Evolutionary conservation across 2,797 vertebrate species (phyloP).

Genomic region (Myiotriccus ornatus): DNA sequence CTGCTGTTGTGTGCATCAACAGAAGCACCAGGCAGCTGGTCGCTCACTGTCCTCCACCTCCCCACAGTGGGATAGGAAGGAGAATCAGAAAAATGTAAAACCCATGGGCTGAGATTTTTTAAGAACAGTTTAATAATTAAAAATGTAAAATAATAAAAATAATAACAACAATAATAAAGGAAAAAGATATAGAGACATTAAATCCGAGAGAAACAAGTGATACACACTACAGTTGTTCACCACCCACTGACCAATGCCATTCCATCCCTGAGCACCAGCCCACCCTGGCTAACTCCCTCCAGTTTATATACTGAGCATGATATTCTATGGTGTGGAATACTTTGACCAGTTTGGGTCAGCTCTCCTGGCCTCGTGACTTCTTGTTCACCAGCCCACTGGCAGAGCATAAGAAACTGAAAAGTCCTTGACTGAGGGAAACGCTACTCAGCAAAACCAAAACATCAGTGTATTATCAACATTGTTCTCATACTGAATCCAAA

Average conservation of each 20-base stretch:
- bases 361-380: not conserved
- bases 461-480: not conserved
- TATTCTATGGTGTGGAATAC: not conserved
- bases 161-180: not conserved
- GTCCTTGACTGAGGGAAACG: not conserved
- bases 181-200: not conserved
- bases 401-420: not conserved
- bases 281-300: not conserved
- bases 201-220: not conserved
- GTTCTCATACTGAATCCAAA: not conserved
- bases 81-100: not conserved
- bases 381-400: not conserved
- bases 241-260: not conserved
- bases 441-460: not conserved
- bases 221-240: not conserved
- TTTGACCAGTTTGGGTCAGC: not conserved
- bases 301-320: not conserved
- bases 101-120: too few species aligned
- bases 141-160: not conserved
- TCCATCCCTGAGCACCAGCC: accelerated
- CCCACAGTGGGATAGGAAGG: not conserved
- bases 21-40: not conserved
- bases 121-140: not conserved
- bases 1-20: not conserved
- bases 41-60: accelerated